Conservation (phyloP, 2,797 vertebrate genomes). For the Cheirogaleus major region DNA sequence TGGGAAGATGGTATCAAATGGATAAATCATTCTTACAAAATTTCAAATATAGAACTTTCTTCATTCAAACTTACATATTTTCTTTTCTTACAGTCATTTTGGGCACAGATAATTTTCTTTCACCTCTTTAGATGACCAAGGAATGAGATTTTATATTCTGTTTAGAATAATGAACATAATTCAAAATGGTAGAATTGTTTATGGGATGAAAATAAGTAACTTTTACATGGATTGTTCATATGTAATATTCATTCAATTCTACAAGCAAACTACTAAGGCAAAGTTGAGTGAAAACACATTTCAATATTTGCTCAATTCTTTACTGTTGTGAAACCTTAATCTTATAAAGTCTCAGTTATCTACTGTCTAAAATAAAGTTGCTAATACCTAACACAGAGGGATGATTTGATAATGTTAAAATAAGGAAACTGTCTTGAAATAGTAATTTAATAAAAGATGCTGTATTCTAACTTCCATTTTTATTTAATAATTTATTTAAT, state of each 20-base stretch:
- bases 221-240: neutral
- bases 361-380: neutral
- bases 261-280: neutral
- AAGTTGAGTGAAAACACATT: neutral
- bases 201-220: conserved; percentile 14
- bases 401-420: neutral
- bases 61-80: neutral
- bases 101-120: neutral
- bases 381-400: neutral
- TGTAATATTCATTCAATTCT: conserved; percentile 25
- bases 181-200: neutral
- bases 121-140: neutral
- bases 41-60: neutral
- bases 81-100: neutral
- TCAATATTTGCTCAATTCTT: neutral
- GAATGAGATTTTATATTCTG: neutral
- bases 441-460: neutral
- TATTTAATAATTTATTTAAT: conserved; percentile 21
- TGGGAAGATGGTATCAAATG: neutral
- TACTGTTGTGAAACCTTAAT: neutral
- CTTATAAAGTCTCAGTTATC: neutral
- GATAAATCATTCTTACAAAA: neutral
- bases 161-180: neutral
- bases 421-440: neutral
- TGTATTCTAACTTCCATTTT: neutral